Percentiles rank a stretch among this genome's conserved stretches.
Evolutionary conservation across 2,113 vertebrate genomes (phyloP).

Genomic region (Ifrita kowaldi): DNA sequence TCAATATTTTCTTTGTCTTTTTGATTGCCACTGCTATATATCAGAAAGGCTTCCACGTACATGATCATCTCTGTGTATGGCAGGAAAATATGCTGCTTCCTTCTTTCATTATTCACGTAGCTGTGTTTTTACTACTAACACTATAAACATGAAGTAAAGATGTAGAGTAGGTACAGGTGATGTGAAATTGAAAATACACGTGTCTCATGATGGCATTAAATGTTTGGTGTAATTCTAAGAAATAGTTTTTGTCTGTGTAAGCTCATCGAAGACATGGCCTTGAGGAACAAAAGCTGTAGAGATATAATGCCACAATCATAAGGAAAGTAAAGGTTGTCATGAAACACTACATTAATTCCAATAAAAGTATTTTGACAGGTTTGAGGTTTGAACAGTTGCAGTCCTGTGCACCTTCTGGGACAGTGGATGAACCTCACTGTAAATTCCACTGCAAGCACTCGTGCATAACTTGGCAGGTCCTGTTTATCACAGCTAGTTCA

Average conservation of each 20-base stretch:
- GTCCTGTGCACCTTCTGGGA: background rate
- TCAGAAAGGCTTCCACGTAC: background rate
- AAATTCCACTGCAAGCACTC: background rate
- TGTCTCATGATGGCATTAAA: background rate
- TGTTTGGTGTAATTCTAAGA: background rate
- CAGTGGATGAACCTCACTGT: background rate
- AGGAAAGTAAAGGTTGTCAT: background rate
- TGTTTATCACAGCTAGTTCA: background rate
- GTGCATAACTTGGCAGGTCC: background rate
- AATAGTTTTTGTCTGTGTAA: background rate
- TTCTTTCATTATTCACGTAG: background rate
- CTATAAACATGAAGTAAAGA: background rate
- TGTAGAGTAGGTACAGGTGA: background rate
- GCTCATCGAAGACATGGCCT: background rate
- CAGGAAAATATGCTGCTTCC: background rate
- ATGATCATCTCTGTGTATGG: background rate
- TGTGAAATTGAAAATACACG: background rate
- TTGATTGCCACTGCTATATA: background rate
- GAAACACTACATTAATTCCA: constrained; percentile 13
- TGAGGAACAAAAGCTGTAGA: background rate
- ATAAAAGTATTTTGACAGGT: background rate
- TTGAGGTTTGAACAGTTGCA: background rate
- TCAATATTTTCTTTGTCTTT: background rate
- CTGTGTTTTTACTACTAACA: background rate
- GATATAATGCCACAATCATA: background rate